These are phyloP conservation scores for Cygnus buccinator DNA, from an alignment of 2,113 vertebrate genomes.

Conservation along the genomic window DNA sequence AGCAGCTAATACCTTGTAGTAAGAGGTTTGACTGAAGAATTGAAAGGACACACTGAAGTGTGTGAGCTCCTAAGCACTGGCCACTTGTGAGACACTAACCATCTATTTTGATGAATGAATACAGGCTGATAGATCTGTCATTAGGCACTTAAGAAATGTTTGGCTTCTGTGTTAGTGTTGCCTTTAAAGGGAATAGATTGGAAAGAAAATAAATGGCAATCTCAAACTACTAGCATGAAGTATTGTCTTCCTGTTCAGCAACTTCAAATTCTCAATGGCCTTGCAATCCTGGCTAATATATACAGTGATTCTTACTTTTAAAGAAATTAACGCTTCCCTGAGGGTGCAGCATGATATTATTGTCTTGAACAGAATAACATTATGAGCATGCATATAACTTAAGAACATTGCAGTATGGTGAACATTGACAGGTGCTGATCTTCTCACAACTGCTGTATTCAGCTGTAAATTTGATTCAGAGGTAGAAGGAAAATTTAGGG, in stretches of 20 bases:
- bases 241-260: neutral
- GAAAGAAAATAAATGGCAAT: neutral
- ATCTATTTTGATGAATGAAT: neutral
- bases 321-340: neutral
- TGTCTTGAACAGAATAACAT: neutral
- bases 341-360: neutral
- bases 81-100: neutral
- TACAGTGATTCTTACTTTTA: neutral
- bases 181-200: neutral
- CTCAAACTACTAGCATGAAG: neutral
- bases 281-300: neutral
- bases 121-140: neutral
- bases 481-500: neutral
- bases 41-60: neutral
- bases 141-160: neutral
- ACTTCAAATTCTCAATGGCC: neutral
- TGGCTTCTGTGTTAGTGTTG: neutral
- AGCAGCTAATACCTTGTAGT: neutral
- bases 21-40: neutral
- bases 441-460: neutral
- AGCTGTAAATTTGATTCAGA: neutral
- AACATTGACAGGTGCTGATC: neutral
- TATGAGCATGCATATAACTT: too few relatives aligned
- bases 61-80: neutral
- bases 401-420: neutral